Conservation (phyloP, 2,888 invertebrate species). For the Eremobia ochroleuca region DNA sequence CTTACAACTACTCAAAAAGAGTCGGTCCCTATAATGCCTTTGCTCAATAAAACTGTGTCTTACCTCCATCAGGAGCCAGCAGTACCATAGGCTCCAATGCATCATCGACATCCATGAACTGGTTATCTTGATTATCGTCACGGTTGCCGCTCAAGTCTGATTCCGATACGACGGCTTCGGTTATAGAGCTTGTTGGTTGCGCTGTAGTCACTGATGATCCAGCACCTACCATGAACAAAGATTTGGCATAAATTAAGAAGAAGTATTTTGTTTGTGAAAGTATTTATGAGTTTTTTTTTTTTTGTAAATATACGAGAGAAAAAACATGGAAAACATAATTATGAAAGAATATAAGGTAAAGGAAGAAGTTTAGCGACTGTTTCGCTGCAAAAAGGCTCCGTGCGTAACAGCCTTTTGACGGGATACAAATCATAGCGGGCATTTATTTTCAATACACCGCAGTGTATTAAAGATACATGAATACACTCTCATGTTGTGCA, state of each 20-base stretch:
- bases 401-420: background rate
- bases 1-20: background rate
- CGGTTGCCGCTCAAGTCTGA: constrained; percentile 82
- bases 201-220: constrained; percentile 83
- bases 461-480: too few relatives aligned
- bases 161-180: constrained; percentile 82
- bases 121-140: constrained; percentile 86
- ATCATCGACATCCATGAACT: constrained; percentile 92
- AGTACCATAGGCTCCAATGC: constrained; percentile 91
- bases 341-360: background rate
- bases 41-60: background rate
- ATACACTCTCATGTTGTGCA: background rate
- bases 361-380: background rate
- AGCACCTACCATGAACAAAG: constrained; percentile 71
- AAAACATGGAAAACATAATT: background rate
- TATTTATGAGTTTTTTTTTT: background rate
- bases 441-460: background rate
- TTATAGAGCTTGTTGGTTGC: constrained; percentile 81
- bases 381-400: background rate
- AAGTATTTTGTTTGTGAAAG: too few relatives aligned
- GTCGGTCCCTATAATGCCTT: background rate
- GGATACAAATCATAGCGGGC: background rate
- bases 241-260: background rate
- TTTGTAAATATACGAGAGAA: background rate
- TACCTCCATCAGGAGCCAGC: constrained; percentile 91